Evolutionary conservation across 37 sponge, comb jelly and placozoan species (phyloP), one percentile per base, ranked within the genome.

Genomic region (Oscarella lobularis): DNA sequence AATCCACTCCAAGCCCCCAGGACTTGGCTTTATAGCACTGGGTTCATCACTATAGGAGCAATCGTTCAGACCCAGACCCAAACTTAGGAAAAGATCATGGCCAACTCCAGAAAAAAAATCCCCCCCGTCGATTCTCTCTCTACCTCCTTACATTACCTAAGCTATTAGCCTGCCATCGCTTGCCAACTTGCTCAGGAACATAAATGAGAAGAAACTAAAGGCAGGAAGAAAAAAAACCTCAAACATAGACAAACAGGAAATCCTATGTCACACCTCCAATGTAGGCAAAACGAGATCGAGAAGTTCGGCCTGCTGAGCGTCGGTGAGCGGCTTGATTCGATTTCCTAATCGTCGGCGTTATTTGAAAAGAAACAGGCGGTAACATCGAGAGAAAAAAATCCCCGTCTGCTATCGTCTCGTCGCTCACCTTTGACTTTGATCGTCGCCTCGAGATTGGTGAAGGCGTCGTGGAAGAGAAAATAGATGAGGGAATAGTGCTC

Each of bases 151-250:
- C 60, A 32, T 68, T 68, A 68, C 71, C 71, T 5, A 90, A 83
- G 72, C 86, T 82, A 78, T 94, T 85, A 79, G 72, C 88, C 68
- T 94, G 91, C 91, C 90, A 94, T 39, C 66, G 80, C 66, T 79
- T 31, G 40, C 81, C 76, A 0, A 94, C 65, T 72, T 81, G 76
- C 66, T 94, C 91, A 20, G 95, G 95, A 1, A 90, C 73, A 38
- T 79, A 69, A 38, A 86, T 75, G 36, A 93, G 75, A 37, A 88
- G 67, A 38, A 38, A 73, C 89, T 93, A 73, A 27, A 68, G 39
- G 0, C 74, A 37, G 67, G 55, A 69, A 37, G 41, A 72, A 34
- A 80, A 14, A 71, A 31, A 48, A 3, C 36, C 39, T 1, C 32
- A 40, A 71, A 20, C 32, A 78, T 3, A 39, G 37, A 1, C 14